A percentile compares a stretch with the other conserved stretches of the same genome.
Evolutionary conservation across 2,113 vertebrate genomes (phyloP).

Genomic region (Ptyas mucosa): DNA sequence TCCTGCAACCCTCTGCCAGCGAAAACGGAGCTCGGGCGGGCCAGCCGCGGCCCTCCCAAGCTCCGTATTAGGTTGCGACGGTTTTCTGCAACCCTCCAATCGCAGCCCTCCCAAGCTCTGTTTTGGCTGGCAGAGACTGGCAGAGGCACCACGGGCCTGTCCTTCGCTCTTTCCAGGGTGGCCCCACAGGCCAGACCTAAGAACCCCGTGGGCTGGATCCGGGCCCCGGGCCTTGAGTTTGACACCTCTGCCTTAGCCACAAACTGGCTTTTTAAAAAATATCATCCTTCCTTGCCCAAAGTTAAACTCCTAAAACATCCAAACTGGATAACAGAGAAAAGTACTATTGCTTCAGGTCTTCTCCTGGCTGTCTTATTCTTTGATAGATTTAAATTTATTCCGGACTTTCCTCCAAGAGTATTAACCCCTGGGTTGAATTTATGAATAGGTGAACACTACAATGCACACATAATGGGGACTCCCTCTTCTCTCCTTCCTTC

Average conservation of each 20-base stretch:
- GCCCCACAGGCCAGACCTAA: no score
- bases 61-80: no score
- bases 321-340: not conserved
- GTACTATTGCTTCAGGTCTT: not conserved
- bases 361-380: not conserved
- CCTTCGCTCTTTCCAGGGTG: no score
- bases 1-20: no score
- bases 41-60: no score
- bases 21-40: no score
- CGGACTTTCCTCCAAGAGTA: not conserved
- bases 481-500: not conserved
- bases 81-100: no score
- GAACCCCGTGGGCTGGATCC: no score
- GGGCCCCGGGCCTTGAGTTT: no score
- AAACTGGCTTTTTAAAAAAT: not conserved
- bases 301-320: not conserved
- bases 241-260: not conserved
- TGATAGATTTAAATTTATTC: not conserved
- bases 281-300: not conserved
- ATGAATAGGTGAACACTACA: not conserved
- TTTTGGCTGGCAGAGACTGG: no score
- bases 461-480: not conserved
- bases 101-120: no score
- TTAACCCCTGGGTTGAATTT: not conserved
- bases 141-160: no score